phyloP scores from a whole-genome alignment of 2,797 vertebrate species.

The Diceros bicornis region DNA sequence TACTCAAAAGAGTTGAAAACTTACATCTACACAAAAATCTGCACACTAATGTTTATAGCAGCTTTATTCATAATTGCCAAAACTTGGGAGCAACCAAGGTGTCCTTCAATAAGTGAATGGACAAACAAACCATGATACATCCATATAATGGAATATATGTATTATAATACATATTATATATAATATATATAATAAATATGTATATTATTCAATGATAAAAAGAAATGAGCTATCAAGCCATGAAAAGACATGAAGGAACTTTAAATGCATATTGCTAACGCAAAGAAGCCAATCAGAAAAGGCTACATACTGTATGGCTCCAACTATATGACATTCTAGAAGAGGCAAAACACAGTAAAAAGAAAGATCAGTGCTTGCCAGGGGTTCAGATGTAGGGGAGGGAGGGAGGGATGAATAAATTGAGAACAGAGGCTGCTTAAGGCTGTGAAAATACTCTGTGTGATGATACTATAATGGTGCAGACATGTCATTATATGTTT shows the following conservation, averaged over 20 bases:
- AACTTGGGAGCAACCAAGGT: not conserved
- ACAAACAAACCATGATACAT: not conserved
- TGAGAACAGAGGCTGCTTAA: not conserved
- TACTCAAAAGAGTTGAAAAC: not conserved
- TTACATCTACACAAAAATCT: not conserved
- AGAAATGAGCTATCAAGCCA: not conserved
- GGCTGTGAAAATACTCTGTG: not conserved
- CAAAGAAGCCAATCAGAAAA: not conserved
- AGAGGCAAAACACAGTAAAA: slow-evolving; percentile 6
- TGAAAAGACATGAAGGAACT: not conserved
- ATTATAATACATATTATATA: not conserved
- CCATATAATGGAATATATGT: not conserved
- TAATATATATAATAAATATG: too few relatives aligned
- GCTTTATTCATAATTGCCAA: not conserved
- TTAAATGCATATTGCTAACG: not conserved
- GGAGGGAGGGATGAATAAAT: not conserved
- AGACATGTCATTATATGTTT: not conserved
- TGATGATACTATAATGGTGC: not conserved
- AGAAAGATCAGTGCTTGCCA: not conserved
- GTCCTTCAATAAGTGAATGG: not conserved
- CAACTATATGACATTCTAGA: not conserved
- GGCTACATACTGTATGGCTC: not conserved
- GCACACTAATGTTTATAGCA: not conserved
- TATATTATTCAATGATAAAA: not conserved
- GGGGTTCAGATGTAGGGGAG: not conserved